Evolutionary conservation across 2,888 invertebrate genomes (phyloP).

Genomic region (Cheiracanthium punctorium): DNA sequence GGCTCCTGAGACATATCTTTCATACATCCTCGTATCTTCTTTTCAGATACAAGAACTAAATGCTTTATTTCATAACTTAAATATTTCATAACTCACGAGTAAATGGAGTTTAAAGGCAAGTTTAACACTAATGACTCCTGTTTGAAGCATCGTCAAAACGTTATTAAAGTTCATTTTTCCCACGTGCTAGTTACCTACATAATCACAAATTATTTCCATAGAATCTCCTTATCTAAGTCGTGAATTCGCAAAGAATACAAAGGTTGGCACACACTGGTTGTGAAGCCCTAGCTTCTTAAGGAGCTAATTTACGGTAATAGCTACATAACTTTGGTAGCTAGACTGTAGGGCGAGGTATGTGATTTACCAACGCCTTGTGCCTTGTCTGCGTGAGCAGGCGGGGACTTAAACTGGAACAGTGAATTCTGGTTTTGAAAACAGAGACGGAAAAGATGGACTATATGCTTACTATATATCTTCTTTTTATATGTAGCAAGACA

Average conservation of each 20-base stretch:
- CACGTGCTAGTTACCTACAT: slow-evolving; percentile 48
- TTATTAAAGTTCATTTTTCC: slow-evolving; percentile 18
- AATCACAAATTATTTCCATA: slow-evolving; percentile 21
- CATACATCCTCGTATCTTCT: no score
- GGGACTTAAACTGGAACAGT: background rate
- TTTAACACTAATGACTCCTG: no score
- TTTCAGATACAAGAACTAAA: no score
- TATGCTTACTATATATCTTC: no score
- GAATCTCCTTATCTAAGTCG: slow-evolving; percentile 28
- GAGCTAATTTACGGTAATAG: slow-evolving; percentile 2
- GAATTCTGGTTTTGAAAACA: background rate
- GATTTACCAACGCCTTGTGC: background rate
- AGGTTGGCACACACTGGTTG: slow-evolving; percentile 16
- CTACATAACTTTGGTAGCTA: background rate
- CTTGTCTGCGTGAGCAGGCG: slow-evolving; percentile 9
- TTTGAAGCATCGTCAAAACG: background rate
- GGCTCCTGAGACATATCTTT: no score
- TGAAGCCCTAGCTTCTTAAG: slow-evolving; percentile 16
- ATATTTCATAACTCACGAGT: no score
- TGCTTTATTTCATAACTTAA: no score
- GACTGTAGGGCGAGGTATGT: background rate
- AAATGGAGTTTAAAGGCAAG: no score
- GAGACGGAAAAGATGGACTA: no score
- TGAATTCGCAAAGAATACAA: slow-evolving; percentile 40
- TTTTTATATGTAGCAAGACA: no score